Conservation (phyloP, 2,797 vertebrate genomes). For the Tapera naevia region DNA sequence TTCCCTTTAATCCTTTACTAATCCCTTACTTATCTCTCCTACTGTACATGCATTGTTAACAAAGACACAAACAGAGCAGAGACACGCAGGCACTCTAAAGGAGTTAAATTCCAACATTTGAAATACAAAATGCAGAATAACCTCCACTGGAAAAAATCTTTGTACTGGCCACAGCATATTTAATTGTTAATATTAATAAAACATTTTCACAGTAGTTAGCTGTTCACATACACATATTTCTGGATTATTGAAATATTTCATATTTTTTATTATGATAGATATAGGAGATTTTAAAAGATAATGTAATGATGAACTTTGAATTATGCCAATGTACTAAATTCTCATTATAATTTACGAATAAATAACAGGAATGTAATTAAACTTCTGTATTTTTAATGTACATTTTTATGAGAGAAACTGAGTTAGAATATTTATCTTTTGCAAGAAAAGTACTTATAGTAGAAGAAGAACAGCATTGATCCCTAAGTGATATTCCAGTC, state of each 20-base stretch:
- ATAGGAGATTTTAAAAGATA: not conserved
- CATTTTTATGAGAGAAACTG: not conserved
- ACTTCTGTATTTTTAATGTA: not conserved
- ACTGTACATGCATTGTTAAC: conserved; percentile 23
- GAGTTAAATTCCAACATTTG: not conserved
- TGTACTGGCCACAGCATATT: not conserved
- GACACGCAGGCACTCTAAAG: not conserved
- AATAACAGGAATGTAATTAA: not conserved
- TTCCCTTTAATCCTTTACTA: conserved; percentile 43
- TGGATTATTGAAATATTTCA: not conserved
- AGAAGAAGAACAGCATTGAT: not conserved
- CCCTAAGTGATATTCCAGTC: not conserved
- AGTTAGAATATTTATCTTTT: not conserved
- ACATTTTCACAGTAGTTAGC: not conserved
- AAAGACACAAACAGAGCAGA: conserved; percentile 10
- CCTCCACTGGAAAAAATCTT: not conserved
- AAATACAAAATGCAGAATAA: not conserved
- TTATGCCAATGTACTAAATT: not conserved
- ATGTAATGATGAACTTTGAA: not conserved
- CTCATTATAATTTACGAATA: not conserved
- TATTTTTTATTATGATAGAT: not conserved
- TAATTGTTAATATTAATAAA: not conserved
- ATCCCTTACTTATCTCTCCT: conserved; percentile 53
- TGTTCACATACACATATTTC: not conserved
- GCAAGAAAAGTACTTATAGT: not conserved